Percentiles rank a stretch among this genome's conserved stretches.
Evolutionary conservation across 53 echinoderm and acorn worm genomes (phyloP).

Genomic region (Mesocentrotus franciscanus): DNA sequence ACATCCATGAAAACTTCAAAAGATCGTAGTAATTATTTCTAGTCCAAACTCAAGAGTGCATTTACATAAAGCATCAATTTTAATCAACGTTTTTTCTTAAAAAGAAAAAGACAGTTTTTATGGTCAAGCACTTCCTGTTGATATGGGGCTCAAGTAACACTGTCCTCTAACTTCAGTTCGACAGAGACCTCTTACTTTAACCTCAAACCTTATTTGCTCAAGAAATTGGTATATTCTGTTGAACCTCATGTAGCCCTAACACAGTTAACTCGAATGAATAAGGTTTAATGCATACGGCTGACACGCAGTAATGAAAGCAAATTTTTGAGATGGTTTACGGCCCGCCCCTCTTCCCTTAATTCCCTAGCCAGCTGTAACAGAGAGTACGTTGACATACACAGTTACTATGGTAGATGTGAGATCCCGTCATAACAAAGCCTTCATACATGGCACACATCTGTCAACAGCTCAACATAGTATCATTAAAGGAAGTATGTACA

Average conservation of each 20-base stretch:
- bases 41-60: too few relatives aligned
- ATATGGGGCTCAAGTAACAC: too few relatives aligned
- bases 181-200: too few relatives aligned
- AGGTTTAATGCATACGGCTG: neutral
- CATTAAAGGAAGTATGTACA: neutral
- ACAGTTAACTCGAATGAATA: neutral
- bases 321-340: conserved; percentile 10
- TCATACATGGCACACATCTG: neutral
- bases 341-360: neutral
- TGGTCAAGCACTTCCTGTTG: too few relatives aligned
- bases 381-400: conserved; percentile 40
- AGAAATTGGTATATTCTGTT: neutral
- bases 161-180: too few relatives aligned
- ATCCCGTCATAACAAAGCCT: conserved; percentile 22
- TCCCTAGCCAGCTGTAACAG: neutral
- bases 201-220: neutral
- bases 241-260: neutral
- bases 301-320: conserved; percentile 17
- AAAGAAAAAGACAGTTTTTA: too few relatives aligned
- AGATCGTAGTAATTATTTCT: too few relatives aligned
- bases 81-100: too few relatives aligned
- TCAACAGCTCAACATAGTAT: neutral
- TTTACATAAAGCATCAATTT: too few relatives aligned
- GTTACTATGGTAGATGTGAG: neutral
- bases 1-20: too few relatives aligned